Conservation (phyloP, 2,888 invertebrate genomes). For the Nesidiocoris tenuis region DNA sequence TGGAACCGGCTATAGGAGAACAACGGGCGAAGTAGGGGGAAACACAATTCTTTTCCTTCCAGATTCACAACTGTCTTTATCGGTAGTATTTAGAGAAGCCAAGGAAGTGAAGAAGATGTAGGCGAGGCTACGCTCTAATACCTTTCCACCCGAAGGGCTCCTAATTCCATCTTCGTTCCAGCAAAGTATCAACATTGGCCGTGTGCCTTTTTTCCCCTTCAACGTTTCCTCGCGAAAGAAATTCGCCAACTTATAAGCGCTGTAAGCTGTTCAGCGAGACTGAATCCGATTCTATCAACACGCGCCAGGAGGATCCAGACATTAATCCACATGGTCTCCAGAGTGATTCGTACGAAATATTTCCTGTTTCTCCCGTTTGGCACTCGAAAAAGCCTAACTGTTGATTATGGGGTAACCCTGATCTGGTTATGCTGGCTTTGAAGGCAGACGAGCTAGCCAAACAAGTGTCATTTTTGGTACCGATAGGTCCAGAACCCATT, state of each 20-base stretch:
- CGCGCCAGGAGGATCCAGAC: too few relatives aligned
- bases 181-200: conserved; percentile 35
- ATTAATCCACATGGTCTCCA: too few relatives aligned
- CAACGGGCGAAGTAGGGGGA: not conserved
- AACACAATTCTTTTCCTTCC: conserved; percentile 23
- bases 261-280: too few relatives aligned
- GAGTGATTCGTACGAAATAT: too few relatives aligned
- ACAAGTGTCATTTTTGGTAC: too few relatives aligned
- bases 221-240: not conserved
- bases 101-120: not conserved
- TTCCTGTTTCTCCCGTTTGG: too few relatives aligned
- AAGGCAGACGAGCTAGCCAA: too few relatives aligned
- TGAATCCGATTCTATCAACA: too few relatives aligned
- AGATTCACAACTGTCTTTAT: conserved; percentile 43
- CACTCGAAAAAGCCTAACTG: too few relatives aligned
- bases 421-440: too few relatives aligned
- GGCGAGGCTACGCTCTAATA: conserved; percentile 22
- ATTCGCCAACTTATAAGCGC: not conserved
- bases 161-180: conserved; percentile 39
- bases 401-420: too few relatives aligned
- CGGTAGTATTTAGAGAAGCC: conserved; percentile 37
- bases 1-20: not conserved
- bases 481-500: too few relatives aligned
- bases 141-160: conserved; percentile 35
- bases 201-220: conserved; percentile 1